Evolutionary conservation across 2,888 invertebrate genomes (phyloP), one percentile per base, ranked within the genome.

Genomic region (Erebia epiphron): DNA sequence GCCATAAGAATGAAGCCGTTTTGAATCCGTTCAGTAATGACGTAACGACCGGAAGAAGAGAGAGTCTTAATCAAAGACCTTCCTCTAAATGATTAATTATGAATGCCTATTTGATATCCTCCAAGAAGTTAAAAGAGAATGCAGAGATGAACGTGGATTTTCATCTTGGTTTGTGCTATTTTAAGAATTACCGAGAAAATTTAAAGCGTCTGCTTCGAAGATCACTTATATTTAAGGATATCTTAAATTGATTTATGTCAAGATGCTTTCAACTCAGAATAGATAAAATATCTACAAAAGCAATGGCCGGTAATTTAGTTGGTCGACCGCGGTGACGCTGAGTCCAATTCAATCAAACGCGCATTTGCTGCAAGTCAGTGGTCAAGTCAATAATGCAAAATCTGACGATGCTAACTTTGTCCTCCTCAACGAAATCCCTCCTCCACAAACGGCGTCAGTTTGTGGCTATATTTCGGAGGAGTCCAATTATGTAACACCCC

Each of bases 401-500:
- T 56, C 56, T 65, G 54, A 41, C 41, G 18, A 18, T 43, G 56
- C 54, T 56, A 65, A 65, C 65, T 65, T 54, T 56, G 43, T 81
- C 65, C 43, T 41, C 13, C 43, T 61, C 46, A 49, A 14, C 46
- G n/a, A 62, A 11, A 18, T 46, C 18, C 54, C 65, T 35, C 18
- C 41, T 43, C 16, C n/a, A 65, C 54, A 18, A 54, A 56, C 65
- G 16, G 18, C 65, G 56, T 65, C 43, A 41, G 43, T 56, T 43
- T 56, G 65, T 43, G 16, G 65, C 54, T 16, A 65, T 16, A 52
- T 65, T 65, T 56, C 65, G 35, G 54, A 35, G 54, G 54, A 54
- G 18, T 65, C 65, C 56, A 56, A 65, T 65, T 65, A 56, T 54
- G 18, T 88, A 87, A 81, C 81, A 86, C 83, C 84, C 85, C 85